Base-by-base conservation (phyloP, 2,888 invertebrate species). In the Agrochola macilenta region DNA sequence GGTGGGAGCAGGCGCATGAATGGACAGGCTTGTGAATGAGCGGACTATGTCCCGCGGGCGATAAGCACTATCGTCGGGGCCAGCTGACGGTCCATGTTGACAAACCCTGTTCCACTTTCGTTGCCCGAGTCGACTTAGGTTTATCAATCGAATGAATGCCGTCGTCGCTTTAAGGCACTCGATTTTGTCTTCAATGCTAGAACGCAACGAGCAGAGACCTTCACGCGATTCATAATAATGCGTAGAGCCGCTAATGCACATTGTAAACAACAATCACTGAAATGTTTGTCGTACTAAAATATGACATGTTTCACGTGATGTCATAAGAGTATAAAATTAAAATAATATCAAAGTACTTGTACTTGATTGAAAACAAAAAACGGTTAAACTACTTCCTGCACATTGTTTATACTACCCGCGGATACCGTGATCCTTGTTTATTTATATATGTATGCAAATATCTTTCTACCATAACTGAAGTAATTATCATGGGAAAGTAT, bases 91-190 rank as follows among this genome's bases (percentile, higher is more conserved):
- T 93, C 93, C 94, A 92, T 95, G 95, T 96, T 96, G 96, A 96
- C 96, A 96, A 96, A 95, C 96, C 95, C 95, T 95, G 96, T 94
- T 95, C 96, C 91, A 96, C 95, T 96, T 96, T 95, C 94, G 90
- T 93, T 93, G 92, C 91, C 90, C 92, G 92, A 90, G 88, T 89
- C 92, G 91, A 93, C 94, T 96, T 94, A 92, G 90, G 90, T 92
- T 95, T 95, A 95, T 95, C 94, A 93, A 93, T 92, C 89, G 90
- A 91, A 89, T 91, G 89, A 91, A 90, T 88, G 78, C 83, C 88
- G 90, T 88, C 88, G 89, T 89, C 88, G 88, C 87, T 90, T 82
- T 86, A 80, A 85, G 70, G 78, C 85, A 87, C 87, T 88, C 84
- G 68, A 88, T 87, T 85, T 88, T 82, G 84, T 87, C 79, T 83